Conservation (phyloP, 2,797 vertebrate species). For the Martes flavigula region DNA sequence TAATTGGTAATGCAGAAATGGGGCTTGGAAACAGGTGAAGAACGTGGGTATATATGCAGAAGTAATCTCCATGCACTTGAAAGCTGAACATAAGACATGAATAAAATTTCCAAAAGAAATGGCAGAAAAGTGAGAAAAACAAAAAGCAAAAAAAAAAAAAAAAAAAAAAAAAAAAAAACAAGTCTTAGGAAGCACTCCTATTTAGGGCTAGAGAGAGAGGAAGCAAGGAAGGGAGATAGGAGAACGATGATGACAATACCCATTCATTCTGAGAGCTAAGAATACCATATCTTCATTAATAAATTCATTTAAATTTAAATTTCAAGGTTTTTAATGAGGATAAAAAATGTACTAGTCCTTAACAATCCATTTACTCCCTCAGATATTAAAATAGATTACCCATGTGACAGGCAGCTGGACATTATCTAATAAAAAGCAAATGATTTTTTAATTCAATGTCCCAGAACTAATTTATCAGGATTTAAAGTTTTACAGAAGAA, state of each 20-base stretch:
- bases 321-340: conserved; percentile 68
- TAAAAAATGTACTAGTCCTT: conserved; percentile 61
- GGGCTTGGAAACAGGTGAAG: not conserved
- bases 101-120: conserved; percentile 35
- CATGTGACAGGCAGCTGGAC: conserved; percentile 58
- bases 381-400: conserved; percentile 70
- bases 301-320: conserved; percentile 69
- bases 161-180: not conserved
- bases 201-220: not conserved
- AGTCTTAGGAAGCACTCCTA: conserved; percentile 5
- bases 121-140: not conserved
- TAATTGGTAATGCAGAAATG: conserved; percentile 16
- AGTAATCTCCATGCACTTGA: not conserved
- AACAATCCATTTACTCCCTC: conserved; percentile 59
- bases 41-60: not conserved
- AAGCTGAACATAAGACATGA: conserved; percentile 22
- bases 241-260: conserved; percentile 45
- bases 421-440: conserved; percentile 73
- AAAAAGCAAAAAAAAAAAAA: not conserved
- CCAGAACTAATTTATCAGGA: conserved; percentile 61
- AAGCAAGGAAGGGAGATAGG: not conserved
- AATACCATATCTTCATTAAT: conserved; percentile 76
- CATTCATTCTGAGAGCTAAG: conserved; percentile 72
- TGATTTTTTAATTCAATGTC: conserved; percentile 69
- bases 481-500: conserved; percentile 56